Conservation (phyloP, 2,113 vertebrate species). For the Rhadina sibilatrix region DNA sequence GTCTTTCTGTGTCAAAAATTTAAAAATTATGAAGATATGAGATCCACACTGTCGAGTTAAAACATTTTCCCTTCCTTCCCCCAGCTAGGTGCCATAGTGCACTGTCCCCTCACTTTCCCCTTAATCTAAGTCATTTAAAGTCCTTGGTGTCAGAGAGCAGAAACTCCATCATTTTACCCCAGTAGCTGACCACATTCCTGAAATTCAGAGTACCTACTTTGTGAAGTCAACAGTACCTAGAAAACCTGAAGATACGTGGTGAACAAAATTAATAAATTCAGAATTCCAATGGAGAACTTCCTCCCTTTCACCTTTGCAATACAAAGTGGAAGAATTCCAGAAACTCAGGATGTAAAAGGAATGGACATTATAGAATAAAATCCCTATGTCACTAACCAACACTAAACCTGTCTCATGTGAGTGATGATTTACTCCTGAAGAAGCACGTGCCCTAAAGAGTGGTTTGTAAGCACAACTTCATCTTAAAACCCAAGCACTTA, state of each 20-base stretch:
- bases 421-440: neutral
- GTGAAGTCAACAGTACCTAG: neutral
- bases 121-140: neutral
- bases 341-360: neutral
- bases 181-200: neutral
- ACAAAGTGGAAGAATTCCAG: neutral
- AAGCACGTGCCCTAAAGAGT: neutral
- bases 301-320: neutral
- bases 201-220: neutral
- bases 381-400: neutral
- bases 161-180: neutral
- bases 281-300: neutral
- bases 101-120: neutral
- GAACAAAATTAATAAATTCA: neutral
- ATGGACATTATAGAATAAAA: neutral
- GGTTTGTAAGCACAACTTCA: neutral
- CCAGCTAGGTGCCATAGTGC: neutral
- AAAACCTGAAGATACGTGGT: neutral
- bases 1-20: neutral
- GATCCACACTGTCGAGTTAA: neutral
- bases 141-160: neutral
- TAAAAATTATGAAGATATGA: neutral
- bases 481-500: neutral
- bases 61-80: neutral
- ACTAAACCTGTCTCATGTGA: neutral